These are phyloP conservation scores for Epirrhoe alternata DNA, from an alignment of 2,888 invertebrate genomes.

Conservation along the genomic window DNA sequence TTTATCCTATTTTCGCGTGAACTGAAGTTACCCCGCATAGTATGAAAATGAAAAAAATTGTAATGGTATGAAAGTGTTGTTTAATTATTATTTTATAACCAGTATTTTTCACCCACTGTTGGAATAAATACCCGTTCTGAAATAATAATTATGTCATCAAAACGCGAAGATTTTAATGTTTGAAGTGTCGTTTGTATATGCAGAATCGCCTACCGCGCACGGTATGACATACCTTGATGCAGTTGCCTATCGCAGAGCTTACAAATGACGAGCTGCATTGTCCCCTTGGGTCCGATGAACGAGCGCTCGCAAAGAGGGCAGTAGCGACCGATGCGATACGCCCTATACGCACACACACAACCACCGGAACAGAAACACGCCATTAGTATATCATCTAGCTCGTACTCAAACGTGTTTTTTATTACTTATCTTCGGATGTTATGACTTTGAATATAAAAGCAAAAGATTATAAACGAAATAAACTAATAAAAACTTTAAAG, in stretches of 20 bases:
- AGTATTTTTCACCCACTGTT: constrained; percentile 12
- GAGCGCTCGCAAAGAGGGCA: constrained; percentile 90
- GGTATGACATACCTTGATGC: constrained; percentile 82
- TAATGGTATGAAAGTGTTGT: too few relatives aligned
- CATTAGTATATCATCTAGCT: constrained; percentile 75
- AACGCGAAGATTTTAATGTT: too few relatives aligned
- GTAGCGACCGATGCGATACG: constrained; percentile 90
- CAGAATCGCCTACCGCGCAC: constrained; percentile 39
- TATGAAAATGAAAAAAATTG: neutral
- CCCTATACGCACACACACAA: constrained; percentile 85
- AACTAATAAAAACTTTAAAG: too few relatives aligned
- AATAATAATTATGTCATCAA: too few relatives aligned
- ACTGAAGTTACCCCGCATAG: neutral
- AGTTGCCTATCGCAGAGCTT: constrained; percentile 85
- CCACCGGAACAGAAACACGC: constrained; percentile 85
- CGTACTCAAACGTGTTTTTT: constrained; percentile 52
- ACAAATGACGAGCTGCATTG: constrained; percentile 87
- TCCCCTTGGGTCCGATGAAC: constrained; percentile 88
- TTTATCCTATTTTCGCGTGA: neutral
- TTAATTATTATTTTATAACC: too few relatives aligned
- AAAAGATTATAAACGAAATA: neutral
- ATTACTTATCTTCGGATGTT: constrained; percentile 65
- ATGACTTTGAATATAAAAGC: constrained; percentile 18
- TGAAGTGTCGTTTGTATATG: constrained; percentile 41
- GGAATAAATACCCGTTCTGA: too few relatives aligned